phyloP scores from a whole-genome alignment of 2,113 vertebrate genomes.

The Mohoua ochrocephala region DNA sequence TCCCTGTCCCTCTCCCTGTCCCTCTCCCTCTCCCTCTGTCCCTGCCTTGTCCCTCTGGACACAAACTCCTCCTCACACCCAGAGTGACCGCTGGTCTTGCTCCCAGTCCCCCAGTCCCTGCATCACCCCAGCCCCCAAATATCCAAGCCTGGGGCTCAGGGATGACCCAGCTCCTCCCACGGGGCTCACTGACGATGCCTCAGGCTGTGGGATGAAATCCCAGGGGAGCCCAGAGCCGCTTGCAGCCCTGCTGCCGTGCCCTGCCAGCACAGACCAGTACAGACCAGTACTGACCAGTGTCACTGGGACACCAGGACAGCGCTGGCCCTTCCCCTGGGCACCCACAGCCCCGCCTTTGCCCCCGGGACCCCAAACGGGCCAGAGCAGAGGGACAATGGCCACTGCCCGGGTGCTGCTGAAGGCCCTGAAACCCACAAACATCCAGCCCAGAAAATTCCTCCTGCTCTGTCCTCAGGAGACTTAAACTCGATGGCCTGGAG shows the following conservation, averaged over 20 bases:
- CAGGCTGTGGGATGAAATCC: not conserved
- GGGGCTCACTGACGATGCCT: fast-evolving
- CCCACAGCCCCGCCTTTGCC: too few relatives aligned
- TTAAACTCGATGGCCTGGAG: not conserved
- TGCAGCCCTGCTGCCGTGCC: not conserved
- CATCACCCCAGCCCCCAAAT: too few relatives aligned
- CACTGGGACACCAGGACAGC: not conserved
- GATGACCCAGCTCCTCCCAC: not conserved
- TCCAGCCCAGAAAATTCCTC: not conserved
- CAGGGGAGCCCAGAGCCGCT: fast-evolving
- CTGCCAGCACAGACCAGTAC: fast-evolving
- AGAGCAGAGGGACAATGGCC: not conserved
- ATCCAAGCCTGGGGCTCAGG: not conserved
- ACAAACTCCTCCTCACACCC: not conserved
- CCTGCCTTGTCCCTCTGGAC: not conserved
- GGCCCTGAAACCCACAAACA: not conserved
- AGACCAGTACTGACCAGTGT: not conserved
- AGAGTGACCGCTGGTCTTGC: fast-evolving
- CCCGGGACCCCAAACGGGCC: not conserved
- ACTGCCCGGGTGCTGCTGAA: fast-evolving
- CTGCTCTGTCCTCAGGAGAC: conserved; percentile 23
- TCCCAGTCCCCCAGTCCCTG: too few relatives aligned
- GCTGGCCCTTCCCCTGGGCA: fast-evolving
- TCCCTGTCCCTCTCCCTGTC: not conserved
- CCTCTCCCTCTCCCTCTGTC: not conserved